phyloP scores from a whole-genome alignment of 2,888 invertebrate species.

The Epsilonema sp. region DNA sequence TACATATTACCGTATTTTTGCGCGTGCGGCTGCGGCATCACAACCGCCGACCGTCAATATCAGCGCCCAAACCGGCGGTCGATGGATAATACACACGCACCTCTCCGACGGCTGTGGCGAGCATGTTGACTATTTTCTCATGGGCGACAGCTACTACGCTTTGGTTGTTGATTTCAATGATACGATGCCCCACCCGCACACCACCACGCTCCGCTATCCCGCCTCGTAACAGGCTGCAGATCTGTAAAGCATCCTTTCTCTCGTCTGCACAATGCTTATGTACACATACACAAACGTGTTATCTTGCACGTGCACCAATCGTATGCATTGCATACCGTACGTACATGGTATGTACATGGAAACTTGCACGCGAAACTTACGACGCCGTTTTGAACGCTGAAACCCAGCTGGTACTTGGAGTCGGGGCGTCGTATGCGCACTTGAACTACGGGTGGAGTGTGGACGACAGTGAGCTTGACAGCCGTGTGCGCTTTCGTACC shows the following conservation, averaged over 20 bases:
- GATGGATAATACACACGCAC: slow-evolving; percentile 44
- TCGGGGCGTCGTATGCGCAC: slow-evolving; percentile 97
- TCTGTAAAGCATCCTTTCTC: too few relatives aligned
- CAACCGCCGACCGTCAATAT: too few relatives aligned
- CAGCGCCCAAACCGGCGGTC: too few relatives aligned
- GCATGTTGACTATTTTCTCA: slow-evolving; percentile 93
- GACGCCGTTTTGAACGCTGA: slow-evolving; percentile 99
- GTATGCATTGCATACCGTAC: too few relatives aligned
- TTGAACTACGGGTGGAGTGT: slow-evolving; percentile 97
- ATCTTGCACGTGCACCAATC: too few relatives aligned
- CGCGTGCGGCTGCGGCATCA: too few relatives aligned
- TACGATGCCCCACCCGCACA: slow-evolving; percentile 92
- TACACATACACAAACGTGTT: too few relatives aligned
- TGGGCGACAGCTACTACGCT: slow-evolving; percentile 98
- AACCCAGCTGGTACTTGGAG: slow-evolving; percentile 97
- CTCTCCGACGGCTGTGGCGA: slow-evolving; percentile 97
- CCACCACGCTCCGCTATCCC: slow-evolving; percentile 98
- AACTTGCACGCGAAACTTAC: slow-evolving; percentile 38
- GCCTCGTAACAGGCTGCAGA: slow-evolving; percentile 87
- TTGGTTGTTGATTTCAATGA: slow-evolving; percentile 98
- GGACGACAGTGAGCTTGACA: slow-evolving; percentile 93
- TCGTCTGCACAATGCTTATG: background rate
- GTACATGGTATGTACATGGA: background rate
- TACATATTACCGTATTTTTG: too few relatives aligned
- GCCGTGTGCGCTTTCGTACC: slow-evolving; percentile 86